phyloP scores from a whole-genome alignment of 1,140 invertebrate species.

The Zaprionus davidi region DNA sequence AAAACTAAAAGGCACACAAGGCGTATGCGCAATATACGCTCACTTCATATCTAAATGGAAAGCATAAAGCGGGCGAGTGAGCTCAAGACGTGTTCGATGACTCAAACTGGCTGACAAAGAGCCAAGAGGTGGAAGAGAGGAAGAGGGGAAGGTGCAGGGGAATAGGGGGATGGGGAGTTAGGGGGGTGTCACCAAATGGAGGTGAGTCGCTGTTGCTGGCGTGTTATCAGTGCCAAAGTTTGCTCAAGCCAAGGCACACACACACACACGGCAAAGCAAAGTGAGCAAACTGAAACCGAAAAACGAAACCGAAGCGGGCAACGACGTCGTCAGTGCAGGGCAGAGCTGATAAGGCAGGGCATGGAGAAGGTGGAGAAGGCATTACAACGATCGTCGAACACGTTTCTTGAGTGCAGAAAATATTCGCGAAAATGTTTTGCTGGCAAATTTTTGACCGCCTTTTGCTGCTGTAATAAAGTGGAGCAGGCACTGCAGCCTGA shows the following conservation, averaged over 20 bases:
- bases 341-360: constrained; percentile 23
- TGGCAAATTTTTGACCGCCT: constrained; percentile 55
- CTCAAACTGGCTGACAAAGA: constrained; percentile 40
- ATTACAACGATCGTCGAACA: constrained; percentile 64
- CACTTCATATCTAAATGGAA: constrained; percentile 20
- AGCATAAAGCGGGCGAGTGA: constrained; percentile 40
- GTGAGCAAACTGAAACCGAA: constrained; percentile 13
- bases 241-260: constrained; percentile 63
- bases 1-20: constrained; percentile 47
- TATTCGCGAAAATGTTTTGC: constrained; percentile 9
- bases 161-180: neutral
- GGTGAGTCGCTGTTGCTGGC: constrained; percentile 11
- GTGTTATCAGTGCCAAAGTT: constrained; percentile 77
- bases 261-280: constrained; percentile 39
- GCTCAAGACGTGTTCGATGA: constrained; percentile 56
- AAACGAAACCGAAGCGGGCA: constrained; percentile 5
- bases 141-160: neutral
- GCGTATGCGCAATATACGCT: constrained; percentile 64
- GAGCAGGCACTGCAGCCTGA: constrained; percentile 42
- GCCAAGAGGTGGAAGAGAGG: neutral
- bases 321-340: constrained; percentile 7
- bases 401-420: constrained; percentile 50
- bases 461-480: constrained; percentile 48
- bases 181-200: constrained; percentile 9
- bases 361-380: neutral